A percentile compares a stretch with the other conserved stretches of the same genome.
phyloP scores from a whole-genome alignment of 1,140 invertebrate genomes.

The Pseudomyrmex concolor region DNA sequence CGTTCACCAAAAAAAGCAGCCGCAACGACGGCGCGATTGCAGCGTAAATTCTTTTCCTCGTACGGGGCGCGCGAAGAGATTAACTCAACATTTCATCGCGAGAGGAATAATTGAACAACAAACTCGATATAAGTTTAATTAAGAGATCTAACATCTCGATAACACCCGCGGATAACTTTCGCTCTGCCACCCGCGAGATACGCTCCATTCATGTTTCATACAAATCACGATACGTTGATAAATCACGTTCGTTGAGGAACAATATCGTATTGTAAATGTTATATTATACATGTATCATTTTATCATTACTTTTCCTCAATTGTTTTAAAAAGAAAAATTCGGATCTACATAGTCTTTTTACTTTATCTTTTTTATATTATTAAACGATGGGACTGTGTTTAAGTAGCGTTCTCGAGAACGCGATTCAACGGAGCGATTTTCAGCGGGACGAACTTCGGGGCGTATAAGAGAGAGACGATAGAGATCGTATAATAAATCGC shows the following conservation, averaged over 20 bases:
- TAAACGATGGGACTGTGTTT: background rate
- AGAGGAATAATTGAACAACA: background rate
- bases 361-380: background rate
- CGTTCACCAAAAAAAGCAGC: conserved; percentile 20
- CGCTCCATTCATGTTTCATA: background rate
- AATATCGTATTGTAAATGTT: too few species aligned
- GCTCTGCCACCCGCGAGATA: background rate
- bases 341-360: too few species aligned
- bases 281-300: too few species aligned
- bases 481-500: conserved; percentile 55
- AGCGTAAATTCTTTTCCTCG: background rate
- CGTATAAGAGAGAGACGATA: conserved; percentile 20
- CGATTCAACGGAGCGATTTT: conserved; percentile 11
- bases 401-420: background rate
- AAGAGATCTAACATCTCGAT: background rate
- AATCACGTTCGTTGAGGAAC: too few species aligned
- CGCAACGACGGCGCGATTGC: background rate
- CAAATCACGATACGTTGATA: background rate
- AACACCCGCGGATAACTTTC: background rate
- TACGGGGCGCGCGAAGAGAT: background rate
- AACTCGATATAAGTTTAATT: background rate
- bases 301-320: too few species aligned
- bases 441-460: background rate
- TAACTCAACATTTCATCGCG: background rate
- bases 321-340: too few species aligned